Percentiles rank a stretch among this genome's conserved stretches.
Conservation (phyloP, 2,888 invertebrate genomes). For the Brachyptera putata region DNA sequence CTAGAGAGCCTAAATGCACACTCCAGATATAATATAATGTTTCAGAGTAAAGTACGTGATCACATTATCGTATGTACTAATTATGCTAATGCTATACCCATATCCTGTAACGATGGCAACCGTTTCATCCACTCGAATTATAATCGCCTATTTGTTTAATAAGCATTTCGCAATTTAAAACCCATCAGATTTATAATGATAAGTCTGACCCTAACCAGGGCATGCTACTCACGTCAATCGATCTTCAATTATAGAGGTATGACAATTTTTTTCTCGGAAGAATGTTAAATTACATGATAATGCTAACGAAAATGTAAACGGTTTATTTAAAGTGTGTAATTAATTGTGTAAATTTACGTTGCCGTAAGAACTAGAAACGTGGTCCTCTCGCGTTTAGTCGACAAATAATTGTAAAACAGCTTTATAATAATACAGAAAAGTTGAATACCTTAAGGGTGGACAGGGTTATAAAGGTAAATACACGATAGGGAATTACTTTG, state of each 20-base stretch:
- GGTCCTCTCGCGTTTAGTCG: conserved; percentile 7
- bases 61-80: conserved; percentile 26
- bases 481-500: too few relatives aligned
- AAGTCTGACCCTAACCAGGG: not conserved
- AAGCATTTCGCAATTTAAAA: not conserved
- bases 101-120: conserved; percentile 9
- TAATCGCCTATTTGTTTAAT: not conserved
- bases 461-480: conserved; percentile 23
- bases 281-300: conserved; percentile 7
- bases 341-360: conserved; percentile 15
- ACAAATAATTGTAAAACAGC: conserved; percentile 17
- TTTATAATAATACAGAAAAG: conserved; percentile 13
- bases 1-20: too few relatives aligned
- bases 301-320: not conserved
- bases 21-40: too few relatives aligned
- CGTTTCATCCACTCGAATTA: not conserved
- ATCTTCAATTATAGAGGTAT: not conserved
- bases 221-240: not conserved
- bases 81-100: conserved; percentile 26
- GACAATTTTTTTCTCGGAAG: not conserved
- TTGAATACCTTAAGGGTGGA: conserved; percentile 12
- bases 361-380: not conserved
- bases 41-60: too few relatives aligned
- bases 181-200: not conserved
- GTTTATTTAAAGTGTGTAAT: not conserved